Conservation (phyloP, 2,888 invertebrate species). For the Mactromeris polynyma region DNA sequence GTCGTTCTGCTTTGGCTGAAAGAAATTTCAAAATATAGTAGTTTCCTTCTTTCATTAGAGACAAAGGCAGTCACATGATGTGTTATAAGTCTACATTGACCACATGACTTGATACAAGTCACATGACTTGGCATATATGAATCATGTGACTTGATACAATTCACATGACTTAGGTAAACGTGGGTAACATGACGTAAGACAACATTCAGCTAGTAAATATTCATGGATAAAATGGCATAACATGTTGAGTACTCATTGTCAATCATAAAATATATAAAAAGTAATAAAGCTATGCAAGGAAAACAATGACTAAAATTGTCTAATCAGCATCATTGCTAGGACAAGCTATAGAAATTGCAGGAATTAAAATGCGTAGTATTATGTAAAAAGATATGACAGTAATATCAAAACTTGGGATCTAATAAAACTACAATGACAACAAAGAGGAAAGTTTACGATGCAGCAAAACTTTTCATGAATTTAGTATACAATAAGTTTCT, state of each 20-base stretch:
- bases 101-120: neutral
- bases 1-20: constrained; percentile 65
- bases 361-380: neutral
- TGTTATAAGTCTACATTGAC: neutral
- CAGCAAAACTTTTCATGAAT: neutral
- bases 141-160: too few relatives aligned
- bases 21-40: constrained; percentile 26
- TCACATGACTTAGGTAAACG: neutral
- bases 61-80: neutral
- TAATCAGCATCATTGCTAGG: neutral
- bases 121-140: neutral
- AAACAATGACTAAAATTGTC: neutral
- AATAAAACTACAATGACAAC: neutral
- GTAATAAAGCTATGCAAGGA: neutral
- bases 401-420: neutral
- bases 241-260: neutral
- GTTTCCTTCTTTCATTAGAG: neutral
- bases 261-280: neutral
- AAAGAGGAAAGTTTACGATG: neutral
- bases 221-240: neutral
- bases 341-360: neutral
- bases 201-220: too few relatives aligned
- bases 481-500: neutral
- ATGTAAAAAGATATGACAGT: neutral
- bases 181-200: too few relatives aligned